Percentiles rank a stretch among this genome's conserved stretches.
These are phyloP conservation scores for Mythimna loreyi DNA, from an alignment of 2,888 invertebrate genomes.

Conservation along the genomic window DNA sequence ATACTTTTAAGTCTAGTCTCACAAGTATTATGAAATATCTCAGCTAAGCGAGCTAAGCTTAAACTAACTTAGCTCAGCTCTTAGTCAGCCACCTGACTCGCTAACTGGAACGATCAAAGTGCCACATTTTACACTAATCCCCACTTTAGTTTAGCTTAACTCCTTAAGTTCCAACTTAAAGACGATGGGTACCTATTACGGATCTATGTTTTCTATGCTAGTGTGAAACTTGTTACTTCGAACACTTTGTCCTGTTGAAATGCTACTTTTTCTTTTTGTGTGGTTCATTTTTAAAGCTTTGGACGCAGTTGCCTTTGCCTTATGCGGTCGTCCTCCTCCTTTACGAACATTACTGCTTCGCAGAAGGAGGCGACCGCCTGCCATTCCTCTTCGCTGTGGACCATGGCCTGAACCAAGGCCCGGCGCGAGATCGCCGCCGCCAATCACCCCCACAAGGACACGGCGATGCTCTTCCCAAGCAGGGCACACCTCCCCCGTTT, in stretches of 20 bases:
- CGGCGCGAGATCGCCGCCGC: too few species aligned
- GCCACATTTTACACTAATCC: constrained; percentile 19
- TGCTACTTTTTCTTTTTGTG: neutral
- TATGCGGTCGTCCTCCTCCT: too few species aligned
- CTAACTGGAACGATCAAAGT: neutral
- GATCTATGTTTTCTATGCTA: neutral
- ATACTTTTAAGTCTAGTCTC: neutral
- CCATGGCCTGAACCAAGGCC: too few species aligned
- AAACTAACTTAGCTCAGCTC: neutral
- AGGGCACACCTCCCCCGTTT: too few species aligned
- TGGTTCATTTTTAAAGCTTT: too few species aligned
- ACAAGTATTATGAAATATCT: neutral
- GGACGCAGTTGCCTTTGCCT: too few species aligned
- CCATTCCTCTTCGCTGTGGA: too few species aligned
- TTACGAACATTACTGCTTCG: too few species aligned
- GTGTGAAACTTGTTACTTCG: neutral
- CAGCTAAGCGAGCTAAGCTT: neutral
- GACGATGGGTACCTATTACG: neutral
- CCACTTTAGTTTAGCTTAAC: constrained; percentile 1
- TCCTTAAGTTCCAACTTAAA: constrained; percentile 1
- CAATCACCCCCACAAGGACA: too few species aligned
- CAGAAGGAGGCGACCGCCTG: too few species aligned
- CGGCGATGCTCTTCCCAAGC: too few species aligned
- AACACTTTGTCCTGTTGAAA: neutral
- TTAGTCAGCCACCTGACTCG: neutral